phyloP scores from a whole-genome alignment of 2,888 invertebrate species.

The Drosophila parthenogenetica region DNA sequence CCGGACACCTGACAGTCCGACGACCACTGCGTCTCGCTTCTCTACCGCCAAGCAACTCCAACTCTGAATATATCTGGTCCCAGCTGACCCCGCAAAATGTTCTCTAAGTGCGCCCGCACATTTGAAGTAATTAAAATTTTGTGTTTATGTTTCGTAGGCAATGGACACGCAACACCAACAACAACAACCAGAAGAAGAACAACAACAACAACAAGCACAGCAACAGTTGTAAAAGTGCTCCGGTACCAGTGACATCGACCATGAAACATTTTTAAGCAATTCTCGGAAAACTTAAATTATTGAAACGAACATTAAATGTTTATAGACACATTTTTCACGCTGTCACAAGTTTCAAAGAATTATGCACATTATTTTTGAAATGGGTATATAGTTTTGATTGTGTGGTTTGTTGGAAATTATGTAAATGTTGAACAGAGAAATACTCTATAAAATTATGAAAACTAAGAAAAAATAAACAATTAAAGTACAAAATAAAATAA shows the following conservation, averaged over 20 bases:
- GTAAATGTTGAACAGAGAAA: neutral
- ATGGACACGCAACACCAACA: slow-evolving; percentile 47
- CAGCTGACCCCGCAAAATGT: slow-evolving; percentile 72
- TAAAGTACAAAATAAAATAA: too few species aligned
- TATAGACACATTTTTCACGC: slow-evolving; percentile 68
- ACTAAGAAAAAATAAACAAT: too few species aligned
- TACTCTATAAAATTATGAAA: too few species aligned
- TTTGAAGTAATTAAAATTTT: slow-evolving; percentile 78
- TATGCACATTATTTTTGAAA: slow-evolving; percentile 27
- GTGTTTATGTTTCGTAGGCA: slow-evolving; percentile 72
- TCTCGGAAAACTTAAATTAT: slow-evolving; percentile 65
- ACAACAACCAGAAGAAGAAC: neutral
- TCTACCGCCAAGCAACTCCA: neutral
- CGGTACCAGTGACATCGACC: slow-evolving; percentile 44
- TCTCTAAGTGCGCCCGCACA: slow-evolving; percentile 77
- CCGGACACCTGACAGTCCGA: slow-evolving; percentile 60
- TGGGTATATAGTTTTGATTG: slow-evolving; percentile 22
- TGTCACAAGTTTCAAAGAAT: slow-evolving; percentile 63
- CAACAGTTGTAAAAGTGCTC: neutral
- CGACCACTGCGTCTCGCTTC: neutral
- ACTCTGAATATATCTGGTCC: slow-evolving; percentile 28
- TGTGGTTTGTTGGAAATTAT: neutral
- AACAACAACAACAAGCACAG: slow-evolving; percentile 10
- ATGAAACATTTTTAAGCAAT: slow-evolving; percentile 64
- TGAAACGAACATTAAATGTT: slow-evolving; percentile 58